Conservation (phyloP, 2,888 invertebrate species). For the Agriopis leucophaearia region DNA sequence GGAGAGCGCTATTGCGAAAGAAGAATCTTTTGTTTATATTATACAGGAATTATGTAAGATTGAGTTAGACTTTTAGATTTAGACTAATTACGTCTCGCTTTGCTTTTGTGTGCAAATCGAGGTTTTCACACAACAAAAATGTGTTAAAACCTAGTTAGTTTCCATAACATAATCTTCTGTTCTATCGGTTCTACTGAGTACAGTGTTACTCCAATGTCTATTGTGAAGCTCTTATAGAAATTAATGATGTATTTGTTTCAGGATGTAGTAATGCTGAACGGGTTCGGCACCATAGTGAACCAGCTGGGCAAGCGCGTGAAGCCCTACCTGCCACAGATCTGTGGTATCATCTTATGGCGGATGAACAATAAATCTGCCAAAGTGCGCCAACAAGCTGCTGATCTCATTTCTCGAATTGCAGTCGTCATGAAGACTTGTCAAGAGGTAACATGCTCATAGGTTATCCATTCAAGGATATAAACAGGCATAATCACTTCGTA, state of each 20-base stretch:
- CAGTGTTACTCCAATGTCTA: not conserved
- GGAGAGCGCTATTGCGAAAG: too few species aligned
- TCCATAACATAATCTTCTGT: too few species aligned
- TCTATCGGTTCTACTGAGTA: not conserved
- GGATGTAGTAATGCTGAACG: constrained; percentile 99
- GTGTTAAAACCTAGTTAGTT: too few species aligned
- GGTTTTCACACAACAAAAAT: too few species aligned
- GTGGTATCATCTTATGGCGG: constrained; percentile 99
- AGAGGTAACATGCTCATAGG: constrained; percentile 87
- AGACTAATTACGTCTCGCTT: too few species aligned
- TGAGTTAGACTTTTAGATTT: too few species aligned
- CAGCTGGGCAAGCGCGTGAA: constrained; percentile 99
- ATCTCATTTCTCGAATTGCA: constrained; percentile 98
- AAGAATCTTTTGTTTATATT: too few species aligned
- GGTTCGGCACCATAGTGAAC: constrained; percentile 99
- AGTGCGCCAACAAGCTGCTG: constrained; percentile 99
- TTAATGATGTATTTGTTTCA: constrained; percentile 62
- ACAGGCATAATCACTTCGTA: too few species aligned
- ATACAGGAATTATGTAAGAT: too few species aligned
- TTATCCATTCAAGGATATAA: too few species aligned
- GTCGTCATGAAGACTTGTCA: constrained; percentile 99
- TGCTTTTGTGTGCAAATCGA: too few species aligned
- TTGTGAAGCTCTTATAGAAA: not conserved
- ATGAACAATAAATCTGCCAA: constrained; percentile 99
- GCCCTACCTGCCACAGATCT: constrained; percentile 99